Evolutionary conservation across 2,888 invertebrate genomes (phyloP), one percentile per base, ranked within the genome.

Genomic region (Aleiodes alternator): DNA sequence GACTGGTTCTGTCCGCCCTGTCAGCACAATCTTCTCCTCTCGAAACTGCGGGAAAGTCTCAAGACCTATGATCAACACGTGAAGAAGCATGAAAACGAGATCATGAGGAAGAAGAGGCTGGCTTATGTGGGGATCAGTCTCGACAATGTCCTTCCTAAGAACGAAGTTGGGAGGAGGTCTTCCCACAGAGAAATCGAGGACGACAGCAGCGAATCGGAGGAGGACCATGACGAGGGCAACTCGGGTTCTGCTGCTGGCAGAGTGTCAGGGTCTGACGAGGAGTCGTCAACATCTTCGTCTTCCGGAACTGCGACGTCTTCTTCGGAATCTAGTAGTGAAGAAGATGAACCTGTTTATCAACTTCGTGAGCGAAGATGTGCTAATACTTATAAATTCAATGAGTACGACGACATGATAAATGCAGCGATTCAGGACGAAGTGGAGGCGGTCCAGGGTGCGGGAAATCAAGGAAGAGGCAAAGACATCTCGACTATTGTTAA

Each of bases 1-100:
- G 96, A 98, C 89, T 99, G 99, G 99, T 97, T 94, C 90, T 99
- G 99, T 90, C 99, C 99, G 48, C 96, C 96, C 0, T 99, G 99
- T 90, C 96, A 97, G 89, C 99, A 99, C 90, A 90, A 91, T 51
- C 91, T 91, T 82, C 90, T 97, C 72, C 93, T 98, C 73, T 91
- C 91, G 72, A 94, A 94, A 23, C 90, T 99, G 68, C 94, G 95
- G 85, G 92, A 92, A 29, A 94, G 95, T 85, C 90, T 98, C 66
- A 92, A 92, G 74, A 95, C 95, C 71, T 94, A 94, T 81, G 97
- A 98, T 85, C 93, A 94, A 77, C 90, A 94, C 76, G 91, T 95
- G 76, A 93, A 92, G 76, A 92, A 90, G 61, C 92, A 94, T 79
- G 92, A 94, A 81, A 92, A 93, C 69, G 95, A 95, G 87, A 91